Evolutionary conservation across 2,113 vertebrate species (phyloP).

Genomic region (Labeo rohita): DNA sequence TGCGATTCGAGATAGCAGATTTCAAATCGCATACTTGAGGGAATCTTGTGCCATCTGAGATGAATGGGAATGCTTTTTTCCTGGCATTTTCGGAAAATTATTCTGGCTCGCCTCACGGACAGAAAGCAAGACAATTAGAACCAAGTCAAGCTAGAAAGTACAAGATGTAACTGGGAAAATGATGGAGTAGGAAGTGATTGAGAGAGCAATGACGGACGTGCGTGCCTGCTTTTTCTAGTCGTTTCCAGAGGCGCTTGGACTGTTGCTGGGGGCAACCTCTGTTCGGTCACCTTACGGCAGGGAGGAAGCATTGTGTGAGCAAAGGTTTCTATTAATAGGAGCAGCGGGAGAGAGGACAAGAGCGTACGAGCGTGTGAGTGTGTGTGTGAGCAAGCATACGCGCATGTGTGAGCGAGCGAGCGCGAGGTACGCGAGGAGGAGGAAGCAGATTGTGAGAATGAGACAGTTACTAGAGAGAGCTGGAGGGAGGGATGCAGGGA

Average conservation of each 20-base stretch:
- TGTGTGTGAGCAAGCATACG: conserved; percentile 27
- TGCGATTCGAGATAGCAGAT: background rate
- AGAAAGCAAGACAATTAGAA: background rate
- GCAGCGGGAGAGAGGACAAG: conserved; percentile 68
- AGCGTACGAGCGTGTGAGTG: conserved; percentile 40
- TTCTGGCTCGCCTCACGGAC: background rate
- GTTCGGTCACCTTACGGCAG: conserved; percentile 72
- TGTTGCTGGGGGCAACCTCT: conserved; percentile 78
- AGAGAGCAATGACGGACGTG: conserved; percentile 36
- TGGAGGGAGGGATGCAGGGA: conserved; percentile 69
- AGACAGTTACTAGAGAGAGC: conserved; percentile 78
- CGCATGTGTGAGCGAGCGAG: conserved; percentile 45
- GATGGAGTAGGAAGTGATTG: conserved; percentile 11
- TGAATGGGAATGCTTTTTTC: background rate
- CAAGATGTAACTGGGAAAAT: background rate
- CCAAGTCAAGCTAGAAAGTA: background rate
- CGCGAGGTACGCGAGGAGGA: conserved; percentile 61
- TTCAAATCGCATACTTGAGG: background rate
- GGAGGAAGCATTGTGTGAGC: conserved; percentile 71
- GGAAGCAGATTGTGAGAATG: conserved; percentile 71
- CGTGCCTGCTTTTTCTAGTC: conserved; percentile 26
- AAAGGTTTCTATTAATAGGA: conserved; percentile 73
- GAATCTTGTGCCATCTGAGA: background rate
- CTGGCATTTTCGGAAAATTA: background rate
- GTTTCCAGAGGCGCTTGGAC: conserved; percentile 68